These are phyloP conservation scores for Heliconius cydno DNA, from an alignment of 2,888 invertebrate species.

Conservation along the genomic window DNA sequence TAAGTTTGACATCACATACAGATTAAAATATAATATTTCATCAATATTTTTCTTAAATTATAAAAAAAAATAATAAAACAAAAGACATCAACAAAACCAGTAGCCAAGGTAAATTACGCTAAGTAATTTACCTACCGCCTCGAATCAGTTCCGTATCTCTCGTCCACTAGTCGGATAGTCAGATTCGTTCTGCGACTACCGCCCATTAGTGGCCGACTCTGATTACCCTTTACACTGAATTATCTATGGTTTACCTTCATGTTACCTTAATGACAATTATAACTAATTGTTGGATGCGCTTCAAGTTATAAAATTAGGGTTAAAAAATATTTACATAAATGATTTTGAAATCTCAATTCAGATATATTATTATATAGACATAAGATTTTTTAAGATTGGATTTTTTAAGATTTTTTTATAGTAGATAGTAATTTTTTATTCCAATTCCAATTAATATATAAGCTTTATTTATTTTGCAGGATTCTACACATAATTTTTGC, in stretches of 20 bases:
- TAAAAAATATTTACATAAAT: slow-evolving; percentile 45
- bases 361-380: background rate
- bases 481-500: background rate
- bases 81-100: slow-evolving; percentile 6
- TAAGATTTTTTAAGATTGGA: no score
- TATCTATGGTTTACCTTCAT: slow-evolving; percentile 69
- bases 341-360: background rate
- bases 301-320: slow-evolving; percentile 67
- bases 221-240: slow-evolving; percentile 60
- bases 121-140: slow-evolving; percentile 34
- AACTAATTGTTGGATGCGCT: slow-evolving; percentile 66
- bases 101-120: slow-evolving; percentile 6
- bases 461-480: no score
- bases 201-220: slow-evolving; percentile 62
- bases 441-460: no score
- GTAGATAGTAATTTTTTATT: no score
- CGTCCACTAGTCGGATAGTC: slow-evolving; percentile 45
- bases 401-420: no score
- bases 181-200: slow-evolving; percentile 68
- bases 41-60: background rate
- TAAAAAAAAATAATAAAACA: background rate
- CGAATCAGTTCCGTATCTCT: slow-evolving; percentile 60
- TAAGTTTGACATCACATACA: background rate
- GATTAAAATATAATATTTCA: background rate
- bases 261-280: slow-evolving; percentile 74